These are phyloP conservation scores for Troglohyphantes excavatus DNA, from an alignment of 2,888 invertebrate species.

Conservation along the genomic window DNA sequence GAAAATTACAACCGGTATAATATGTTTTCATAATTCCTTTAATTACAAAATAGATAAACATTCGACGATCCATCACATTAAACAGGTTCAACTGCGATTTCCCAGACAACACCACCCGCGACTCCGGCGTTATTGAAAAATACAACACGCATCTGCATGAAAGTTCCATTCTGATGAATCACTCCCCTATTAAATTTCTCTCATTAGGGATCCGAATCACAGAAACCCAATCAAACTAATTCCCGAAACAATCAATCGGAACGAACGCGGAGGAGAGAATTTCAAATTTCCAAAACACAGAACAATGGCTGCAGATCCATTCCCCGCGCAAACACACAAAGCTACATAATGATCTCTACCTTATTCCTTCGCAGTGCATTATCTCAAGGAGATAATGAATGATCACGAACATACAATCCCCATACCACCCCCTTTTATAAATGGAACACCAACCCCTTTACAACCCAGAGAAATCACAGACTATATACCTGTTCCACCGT, in stretches of 20 bases:
- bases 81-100: neutral
- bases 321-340: neutral
- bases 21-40: neutral
- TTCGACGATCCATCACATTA: neutral
- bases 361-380: slow-evolving; percentile 18
- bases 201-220: slow-evolving; percentile 5
- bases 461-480: slow-evolving; percentile 24
- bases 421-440: neutral
- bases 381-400: slow-evolving; percentile 37
- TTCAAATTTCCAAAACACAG: slow-evolving; percentile 1
- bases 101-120: neutral
- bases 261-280: neutral
- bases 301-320: neutral
- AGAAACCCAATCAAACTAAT: slow-evolving; percentile 7
- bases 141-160: neutral
- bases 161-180: neutral
- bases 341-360: slow-evolving; percentile 24
- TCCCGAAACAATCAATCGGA: slow-evolving; percentile 16
- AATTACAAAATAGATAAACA: slow-evolving; percentile 4
- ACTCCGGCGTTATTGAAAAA: neutral
- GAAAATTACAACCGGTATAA: no score
- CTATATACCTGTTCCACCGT: slow-evolving; percentile 21
- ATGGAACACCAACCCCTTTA: slow-evolving; percentile 18
- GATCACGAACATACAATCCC: slow-evolving; percentile 8
- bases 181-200: neutral